Base-by-base conservation (phyloP, 2,797 vertebrate genomes). In the Dallia pectoralis region DNA sequence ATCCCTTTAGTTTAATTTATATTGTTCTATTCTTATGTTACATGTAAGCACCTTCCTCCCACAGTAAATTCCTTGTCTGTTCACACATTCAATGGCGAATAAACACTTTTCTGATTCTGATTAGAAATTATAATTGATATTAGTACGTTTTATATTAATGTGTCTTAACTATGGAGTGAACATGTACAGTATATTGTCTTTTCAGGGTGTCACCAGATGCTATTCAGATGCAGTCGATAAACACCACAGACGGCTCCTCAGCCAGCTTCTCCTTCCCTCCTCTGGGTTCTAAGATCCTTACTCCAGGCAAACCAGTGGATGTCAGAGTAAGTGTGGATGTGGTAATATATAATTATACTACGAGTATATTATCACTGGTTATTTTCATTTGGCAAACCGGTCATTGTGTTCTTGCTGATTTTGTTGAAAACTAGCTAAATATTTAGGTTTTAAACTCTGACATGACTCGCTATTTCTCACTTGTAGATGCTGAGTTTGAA, bases 401-500 rank as follows among this genome's bases (percentile, higher is more conserved):
- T 63, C 0, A 11, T 59, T 59, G 22, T 59, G 12, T 19, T 33
- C 16, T 68, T 32, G 69, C 47, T 59, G n/a, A 62, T 25, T 32
- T 30, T 63, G 62, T 18, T 63, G 62, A 59, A 25, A 3, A 25
- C 11, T 25, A 59, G 11, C 32, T 33, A 69, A 9, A 32, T 49
- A 12, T 70, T 44, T 44, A 44, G 32, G 25, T 69, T 69, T 40
- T 56, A n/a, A 63, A 29, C 29, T 44, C 15, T 19, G 40, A 29
- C 9, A 30, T 56, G 47, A 40, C 19, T 51, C 51, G 36, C 30
- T 27, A 36, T 44, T 48, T 49, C 40, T 25, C 6, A 49, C 25
- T 53, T 36, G 69, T 80, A 99, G 97, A 96, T 98, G 95, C 85
- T 95, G 84, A 95, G 88, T 82, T 93, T 96, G 70, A 85, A 89